phyloP scores from a whole-genome alignment of 2,113 vertebrate genomes.

The Macquaria australasica region DNA sequence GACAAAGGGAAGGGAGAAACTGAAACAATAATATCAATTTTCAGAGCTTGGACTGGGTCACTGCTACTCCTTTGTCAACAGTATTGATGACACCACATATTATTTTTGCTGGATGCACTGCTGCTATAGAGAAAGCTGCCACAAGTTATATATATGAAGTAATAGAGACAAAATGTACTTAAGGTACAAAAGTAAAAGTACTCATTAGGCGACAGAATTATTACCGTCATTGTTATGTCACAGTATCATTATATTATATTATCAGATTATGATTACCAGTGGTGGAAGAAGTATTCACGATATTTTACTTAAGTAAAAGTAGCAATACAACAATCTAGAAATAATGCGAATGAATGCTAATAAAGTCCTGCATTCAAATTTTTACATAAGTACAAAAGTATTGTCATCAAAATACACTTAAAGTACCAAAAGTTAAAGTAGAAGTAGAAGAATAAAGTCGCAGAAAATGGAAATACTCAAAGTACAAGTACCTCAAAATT shows the following conservation, averaged over 20 bases:
- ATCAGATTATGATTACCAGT: not conserved
- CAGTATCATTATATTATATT: not conserved
- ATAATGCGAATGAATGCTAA: no score
- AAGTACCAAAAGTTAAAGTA: not conserved
- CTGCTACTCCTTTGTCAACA: constrained; percentile 37
- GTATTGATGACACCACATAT: constrained; percentile 44
- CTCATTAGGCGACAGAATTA: not conserved
- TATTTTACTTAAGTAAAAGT: not conserved
- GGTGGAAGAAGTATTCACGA: not conserved
- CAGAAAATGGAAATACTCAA: not conserved
- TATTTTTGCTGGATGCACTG: constrained; percentile 9
- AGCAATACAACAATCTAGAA: not conserved
- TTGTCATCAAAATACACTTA: not conserved
- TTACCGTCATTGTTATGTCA: not conserved
- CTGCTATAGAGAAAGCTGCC: not conserved
- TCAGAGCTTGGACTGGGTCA: constrained; percentile 58
- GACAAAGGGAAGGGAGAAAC: constrained; percentile 57
- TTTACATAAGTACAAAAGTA: not conserved
- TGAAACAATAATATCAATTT: constrained; percentile 75
- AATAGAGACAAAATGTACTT: not conserved
- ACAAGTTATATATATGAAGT: no score
- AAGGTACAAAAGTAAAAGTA: not conserved
- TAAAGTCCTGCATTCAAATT: no score
- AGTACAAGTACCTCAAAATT: not conserved
- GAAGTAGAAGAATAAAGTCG: no score